phyloP scores from a whole-genome alignment of 2,888 invertebrate species.

The Xestia ashworthii region DNA sequence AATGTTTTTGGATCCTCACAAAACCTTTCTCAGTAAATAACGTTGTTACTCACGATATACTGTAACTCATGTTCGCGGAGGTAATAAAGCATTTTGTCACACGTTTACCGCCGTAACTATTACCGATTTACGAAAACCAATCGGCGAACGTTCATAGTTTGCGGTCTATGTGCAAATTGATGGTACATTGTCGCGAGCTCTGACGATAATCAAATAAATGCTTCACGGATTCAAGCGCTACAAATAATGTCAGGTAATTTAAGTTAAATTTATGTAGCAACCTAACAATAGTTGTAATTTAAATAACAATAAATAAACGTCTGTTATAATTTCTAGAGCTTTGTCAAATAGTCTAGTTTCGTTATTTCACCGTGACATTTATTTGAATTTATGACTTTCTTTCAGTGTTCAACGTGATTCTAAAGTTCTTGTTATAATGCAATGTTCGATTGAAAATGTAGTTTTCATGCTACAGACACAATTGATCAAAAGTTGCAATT shows the following conservation, averaged over 20 bases:
- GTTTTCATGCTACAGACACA: not conserved
- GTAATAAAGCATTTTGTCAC: slow-evolving; percentile 62
- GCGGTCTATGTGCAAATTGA: slow-evolving; percentile 64
- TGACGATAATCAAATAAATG: slow-evolving; percentile 58
- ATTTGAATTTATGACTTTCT: slow-evolving; percentile 6
- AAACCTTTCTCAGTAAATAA: slow-evolving; percentile 31
- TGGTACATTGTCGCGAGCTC: slow-evolving; percentile 63
- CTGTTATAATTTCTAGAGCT: not conserved
- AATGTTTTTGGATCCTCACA: slow-evolving; percentile 15
- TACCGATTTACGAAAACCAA: slow-evolving; percentile 66
- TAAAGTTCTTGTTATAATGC: not conserved
- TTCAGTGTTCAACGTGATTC: not conserved
- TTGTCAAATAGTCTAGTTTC: slow-evolving; percentile 10
- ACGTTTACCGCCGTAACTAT: slow-evolving; percentile 60
- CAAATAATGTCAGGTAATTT: slow-evolving; percentile 26
- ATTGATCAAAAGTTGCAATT: slow-evolving; percentile 22
- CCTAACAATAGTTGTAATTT: slow-evolving; percentile 6
- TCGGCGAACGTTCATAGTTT: slow-evolving; percentile 58
- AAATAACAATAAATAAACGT: slow-evolving; percentile 5
- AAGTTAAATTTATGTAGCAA: slow-evolving; percentile 18
- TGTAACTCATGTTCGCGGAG: slow-evolving; percentile 37
- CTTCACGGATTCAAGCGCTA: slow-evolving; percentile 37
- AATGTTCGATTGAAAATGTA: not conserved
- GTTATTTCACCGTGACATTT: slow-evolving; percentile 25
- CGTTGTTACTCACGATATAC: slow-evolving; percentile 28